Percentiles rank a stretch among this genome's conserved stretches.
Evolutionary conservation across 2,888 invertebrate genomes (phyloP).

Genomic region (Trichogramma dendrolimi): DNA sequence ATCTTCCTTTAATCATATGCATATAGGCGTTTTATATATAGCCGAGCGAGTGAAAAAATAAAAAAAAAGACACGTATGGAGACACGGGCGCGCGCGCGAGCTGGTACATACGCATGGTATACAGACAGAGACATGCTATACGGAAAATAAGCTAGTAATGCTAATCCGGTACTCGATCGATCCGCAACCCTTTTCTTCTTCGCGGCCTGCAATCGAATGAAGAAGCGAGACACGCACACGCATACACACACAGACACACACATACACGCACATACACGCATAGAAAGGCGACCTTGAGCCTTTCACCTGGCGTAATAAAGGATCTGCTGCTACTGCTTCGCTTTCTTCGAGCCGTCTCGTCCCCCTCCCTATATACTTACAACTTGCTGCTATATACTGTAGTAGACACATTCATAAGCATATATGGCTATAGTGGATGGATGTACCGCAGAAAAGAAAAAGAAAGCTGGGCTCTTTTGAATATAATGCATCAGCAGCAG

Average conservation of each 20-base stretch:
- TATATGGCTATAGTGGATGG: not conserved
- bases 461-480: too few relatives aligned
- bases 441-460: not conserved
- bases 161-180: constrained; percentile 49
- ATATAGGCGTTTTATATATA: constrained; percentile 15
- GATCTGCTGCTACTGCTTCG: constrained; percentile 26
- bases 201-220: constrained; percentile 37
- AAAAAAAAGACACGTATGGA: too few relatives aligned
- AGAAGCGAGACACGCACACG: constrained; percentile 23
- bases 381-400: not conserved
- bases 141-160: constrained; percentile 38
- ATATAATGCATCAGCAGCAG: too few relatives aligned
- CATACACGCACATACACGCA: too few relatives aligned
- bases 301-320: constrained; percentile 48
- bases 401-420: not conserved
- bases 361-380: constrained; percentile 22
- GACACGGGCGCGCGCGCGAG: constrained; percentile 28
- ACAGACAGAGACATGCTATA: constrained; percentile 28
- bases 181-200: constrained; percentile 43
- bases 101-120: constrained; percentile 25
- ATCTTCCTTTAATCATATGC: constrained; percentile 33
- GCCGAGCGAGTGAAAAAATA: too few relatives aligned
- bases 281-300: constrained; percentile 41
- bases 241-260: too few relatives aligned
- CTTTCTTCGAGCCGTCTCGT: constrained; percentile 19